A percentile compares a stretch with the other conserved stretches of the same genome.
Evolutionary conservation across 2,888 invertebrate genomes (phyloP).

Genomic region (Epinotia demarniana): DNA sequence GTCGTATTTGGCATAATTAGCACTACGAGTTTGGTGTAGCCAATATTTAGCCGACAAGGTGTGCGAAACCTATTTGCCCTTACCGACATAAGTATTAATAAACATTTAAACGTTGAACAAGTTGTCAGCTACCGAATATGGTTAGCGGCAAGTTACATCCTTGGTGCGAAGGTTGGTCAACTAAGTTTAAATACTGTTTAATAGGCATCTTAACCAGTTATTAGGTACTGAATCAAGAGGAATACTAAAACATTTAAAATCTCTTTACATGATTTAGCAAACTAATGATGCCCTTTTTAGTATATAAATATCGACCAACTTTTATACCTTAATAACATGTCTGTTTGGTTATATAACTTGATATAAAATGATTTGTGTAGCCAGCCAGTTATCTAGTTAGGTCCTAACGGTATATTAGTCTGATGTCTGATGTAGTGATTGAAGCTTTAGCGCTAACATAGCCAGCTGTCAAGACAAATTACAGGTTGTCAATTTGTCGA

Average conservation of each 20-base stretch:
- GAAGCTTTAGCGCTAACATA: constrained; percentile 46
- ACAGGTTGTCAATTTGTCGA: constrained; percentile 53
- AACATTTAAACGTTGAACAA: background rate
- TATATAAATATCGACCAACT: constrained; percentile 4
- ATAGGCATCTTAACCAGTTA: background rate
- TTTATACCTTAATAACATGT: constrained; percentile 11
- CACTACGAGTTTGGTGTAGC: constrained; percentile 2
- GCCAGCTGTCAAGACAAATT: constrained; percentile 50
- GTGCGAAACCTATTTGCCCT: background rate
- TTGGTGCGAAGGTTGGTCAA: background rate
- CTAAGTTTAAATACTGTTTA: background rate
- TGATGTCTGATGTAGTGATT: constrained; percentile 30
- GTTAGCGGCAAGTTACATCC: background rate
- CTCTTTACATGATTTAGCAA: background rate
- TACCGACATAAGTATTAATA: background rate
- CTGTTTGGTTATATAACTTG: background rate
- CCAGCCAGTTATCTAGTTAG: constrained; percentile 3
- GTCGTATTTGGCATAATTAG: background rate
- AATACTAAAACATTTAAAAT: background rate
- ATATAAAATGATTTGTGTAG: constrained; percentile 21
- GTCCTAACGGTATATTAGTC: constrained; percentile 23
- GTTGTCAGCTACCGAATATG: background rate
- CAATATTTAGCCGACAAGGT: background rate
- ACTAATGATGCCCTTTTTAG: constrained; percentile 12
- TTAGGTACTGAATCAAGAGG: background rate